Base-by-base conservation (phyloP, 1,140 invertebrate genomes). In the Polypedilum vanderplanki region DNA sequence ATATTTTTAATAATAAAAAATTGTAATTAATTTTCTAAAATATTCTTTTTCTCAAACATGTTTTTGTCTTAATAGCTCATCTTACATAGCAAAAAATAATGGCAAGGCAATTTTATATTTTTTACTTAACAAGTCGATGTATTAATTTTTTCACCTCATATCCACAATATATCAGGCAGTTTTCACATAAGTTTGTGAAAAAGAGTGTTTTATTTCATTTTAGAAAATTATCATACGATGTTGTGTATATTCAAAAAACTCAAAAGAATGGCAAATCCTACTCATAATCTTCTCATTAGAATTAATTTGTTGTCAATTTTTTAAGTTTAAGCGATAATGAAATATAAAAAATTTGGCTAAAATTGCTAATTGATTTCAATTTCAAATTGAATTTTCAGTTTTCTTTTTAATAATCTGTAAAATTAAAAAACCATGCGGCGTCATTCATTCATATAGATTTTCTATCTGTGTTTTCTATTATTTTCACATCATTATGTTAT, bases 81-180 rank as follows among this genome's bases (percentile, higher is more conserved):
- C 12, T n/a, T 57, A 57, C n/a, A 57, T 57, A 57, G 46, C 46
- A 57, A 57, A 57, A 57, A 57, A 57, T 57, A 57, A 57, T 57
- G 46, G 46, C 46, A 57, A 57, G 46, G 46, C 46, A 57, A 57
- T 57, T 57, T 46, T 57, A n/a, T 57, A 57, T 57, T 57, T 57
- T 57, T n/a, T 57, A 57, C 46, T 57, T 57, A 57, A 57, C 46
- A 57, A 57, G 12, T 57, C 46, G 46, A 57, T 57, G 46, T 57
- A 57, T 57, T 57, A 4, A n/a, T 15, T 57, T 57, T 15, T 57
- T 57, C 4, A 57, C n/a, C 46, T 57, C n/a, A n/a, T 15, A 57
- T 57, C 46, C 46, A 4, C 46, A 57, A 57, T 57, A 10, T 46
- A 57, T 57, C 46, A 57, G 46, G 46, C 46, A 57, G 46, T 57